Evolutionary conservation across 2,888 invertebrate species (phyloP).

Genomic region (Bursaphelenchus okinawaensis): DNA sequence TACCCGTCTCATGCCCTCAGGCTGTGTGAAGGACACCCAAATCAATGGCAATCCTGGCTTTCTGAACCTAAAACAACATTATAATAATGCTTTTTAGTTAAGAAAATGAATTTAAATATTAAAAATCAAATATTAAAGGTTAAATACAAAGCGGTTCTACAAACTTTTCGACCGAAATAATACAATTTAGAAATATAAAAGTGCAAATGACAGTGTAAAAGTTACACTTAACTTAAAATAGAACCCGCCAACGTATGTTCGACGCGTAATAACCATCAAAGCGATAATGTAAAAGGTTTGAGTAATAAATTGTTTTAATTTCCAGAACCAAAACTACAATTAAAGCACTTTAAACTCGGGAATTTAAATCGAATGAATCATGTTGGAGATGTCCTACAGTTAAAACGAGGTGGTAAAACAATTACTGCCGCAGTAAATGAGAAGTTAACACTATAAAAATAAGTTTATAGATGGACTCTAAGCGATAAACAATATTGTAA

Average conservation of each 20-base stretch:
- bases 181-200: too few relatives aligned
- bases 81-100: not conserved
- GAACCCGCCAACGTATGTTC: too few relatives aligned
- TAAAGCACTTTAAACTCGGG: not conserved
- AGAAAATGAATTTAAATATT: too few relatives aligned
- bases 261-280: too few relatives aligned
- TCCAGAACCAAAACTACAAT: not conserved
- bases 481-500: not conserved
- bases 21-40: not conserved
- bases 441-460: not conserved
- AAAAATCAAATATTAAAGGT: too few relatives aligned
- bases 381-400: too few relatives aligned
- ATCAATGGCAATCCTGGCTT: not conserved
- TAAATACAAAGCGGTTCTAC: too few relatives aligned
- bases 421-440: not conserved
- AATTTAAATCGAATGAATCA: not conserved
- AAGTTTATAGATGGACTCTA: not conserved
- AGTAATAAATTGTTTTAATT: not conserved
- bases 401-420: not conserved
- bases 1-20: not conserved
- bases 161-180: too few relatives aligned
- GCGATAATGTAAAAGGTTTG: too few relatives aligned
- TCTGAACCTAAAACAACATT: not conserved
- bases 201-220: too few relatives aligned
- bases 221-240: too few relatives aligned